phyloP scores from a whole-genome alignment of 2,797 vertebrate species.

The Chaetodon trifasciatus region DNA sequence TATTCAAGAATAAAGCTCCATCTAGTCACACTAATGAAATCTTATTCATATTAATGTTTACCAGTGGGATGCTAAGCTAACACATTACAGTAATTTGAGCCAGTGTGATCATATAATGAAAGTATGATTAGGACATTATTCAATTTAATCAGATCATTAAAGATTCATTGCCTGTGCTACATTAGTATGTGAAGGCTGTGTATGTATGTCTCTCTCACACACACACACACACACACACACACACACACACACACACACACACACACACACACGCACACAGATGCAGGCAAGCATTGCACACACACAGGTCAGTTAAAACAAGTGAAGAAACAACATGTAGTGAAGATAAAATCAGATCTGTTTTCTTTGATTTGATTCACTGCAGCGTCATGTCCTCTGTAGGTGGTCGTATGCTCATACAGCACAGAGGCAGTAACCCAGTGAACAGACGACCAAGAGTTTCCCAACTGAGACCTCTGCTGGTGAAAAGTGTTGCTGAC shows the following conservation, averaged over 20 bases:
- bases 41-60: slow-evolving; percentile 30
- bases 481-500: slow-evolving; percentile 37
- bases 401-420: slow-evolving; percentile 28
- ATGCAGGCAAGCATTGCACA: neutral
- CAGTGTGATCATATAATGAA: slow-evolving; percentile 27
- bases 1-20: neutral
- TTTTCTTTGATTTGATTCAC: slow-evolving; percentile 36
- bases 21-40: neutral
- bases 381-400: slow-evolving; percentile 39
- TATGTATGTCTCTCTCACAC: neutral
- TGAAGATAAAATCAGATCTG: slow-evolving; percentile 21
- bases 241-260: neutral
- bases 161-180: slow-evolving; percentile 21
- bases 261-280: neutral
- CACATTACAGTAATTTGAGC: slow-evolving; percentile 17
- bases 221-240: neutral
- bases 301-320: neutral
- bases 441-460: neutral
- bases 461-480: slow-evolving; percentile 66
- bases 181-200: neutral
- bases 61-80: slow-evolving; percentile 16
- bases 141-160: slow-evolving; percentile 48
- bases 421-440: neutral
- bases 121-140: slow-evolving; percentile 32
- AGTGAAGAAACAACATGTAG: neutral